Evolutionary conservation across 1,140 invertebrate genomes (phyloP).

Genomic region (Metopolophium dirhodum): DNA sequence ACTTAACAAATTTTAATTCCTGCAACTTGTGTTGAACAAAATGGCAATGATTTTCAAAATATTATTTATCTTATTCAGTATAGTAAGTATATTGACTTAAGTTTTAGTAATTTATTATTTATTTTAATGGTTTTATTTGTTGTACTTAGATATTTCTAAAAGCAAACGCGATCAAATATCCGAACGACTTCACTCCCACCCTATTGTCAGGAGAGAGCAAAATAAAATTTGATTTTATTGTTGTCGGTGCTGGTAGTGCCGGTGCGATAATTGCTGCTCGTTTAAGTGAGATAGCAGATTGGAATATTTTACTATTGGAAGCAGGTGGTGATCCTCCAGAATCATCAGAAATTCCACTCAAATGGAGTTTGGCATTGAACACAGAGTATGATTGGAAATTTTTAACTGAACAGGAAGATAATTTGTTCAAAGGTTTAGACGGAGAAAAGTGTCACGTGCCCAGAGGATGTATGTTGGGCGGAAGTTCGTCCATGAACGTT

Average conservation of each 20-base stretch:
- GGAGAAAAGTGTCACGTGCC: neutral
- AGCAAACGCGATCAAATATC: neutral
- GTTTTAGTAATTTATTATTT: neutral
- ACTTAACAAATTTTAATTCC: neutral
- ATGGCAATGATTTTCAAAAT: neutral
- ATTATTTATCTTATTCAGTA: neutral
- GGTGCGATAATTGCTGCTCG: neutral
- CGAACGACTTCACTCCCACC: neutral
- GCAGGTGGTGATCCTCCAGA: neutral
- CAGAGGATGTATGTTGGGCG: neutral
- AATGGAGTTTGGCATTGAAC: neutral
- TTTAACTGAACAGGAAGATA: neutral
- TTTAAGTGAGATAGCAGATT: neutral
- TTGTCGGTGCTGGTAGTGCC: neutral
- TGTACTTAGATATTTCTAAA: neutral
- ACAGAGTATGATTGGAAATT: neutral
- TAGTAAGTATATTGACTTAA: neutral
- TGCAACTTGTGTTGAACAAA: neutral
- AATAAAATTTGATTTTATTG: neutral
- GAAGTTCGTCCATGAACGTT: neutral
- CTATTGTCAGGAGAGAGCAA: neutral
- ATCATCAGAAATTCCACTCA: conserved; percentile 7
- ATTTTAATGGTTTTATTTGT: neutral
- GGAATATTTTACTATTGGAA: neutral
- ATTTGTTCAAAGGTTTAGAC: neutral